Conservation (phyloP, 2,888 invertebrate genomes). For the Acanthoscelides obtectus region DNA sequence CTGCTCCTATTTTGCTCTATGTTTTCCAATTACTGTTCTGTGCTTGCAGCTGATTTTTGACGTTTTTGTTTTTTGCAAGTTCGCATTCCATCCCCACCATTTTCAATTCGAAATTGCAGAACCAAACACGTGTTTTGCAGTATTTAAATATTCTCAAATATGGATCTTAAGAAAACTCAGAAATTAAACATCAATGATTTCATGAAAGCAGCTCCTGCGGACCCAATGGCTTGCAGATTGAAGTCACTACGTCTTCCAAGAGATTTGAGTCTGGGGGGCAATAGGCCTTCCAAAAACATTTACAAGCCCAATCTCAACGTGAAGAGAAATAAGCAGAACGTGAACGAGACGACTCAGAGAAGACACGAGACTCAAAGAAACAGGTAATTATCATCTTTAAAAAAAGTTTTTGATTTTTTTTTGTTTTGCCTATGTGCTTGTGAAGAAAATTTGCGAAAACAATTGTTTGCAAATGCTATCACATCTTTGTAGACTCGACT, state of each 20-base stretch:
- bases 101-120: neutral
- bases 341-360: neutral
- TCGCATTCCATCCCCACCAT: neutral
- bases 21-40: neutral
- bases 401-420: no score
- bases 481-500: no score
- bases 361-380: neutral
- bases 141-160: neutral
- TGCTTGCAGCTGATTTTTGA: neutral
- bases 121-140: neutral
- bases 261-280: constrained; percentile 41
- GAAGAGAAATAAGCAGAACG: constrained; percentile 32
- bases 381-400: neutral
- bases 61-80: neutral
- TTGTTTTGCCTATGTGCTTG: no score
- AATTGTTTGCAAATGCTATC: no score
- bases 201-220: neutral
- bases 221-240: constrained; percentile 25
- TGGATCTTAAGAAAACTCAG: neutral
- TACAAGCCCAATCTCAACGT: constrained; percentile 43
- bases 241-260: constrained; percentile 38
- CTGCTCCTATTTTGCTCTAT: neutral
- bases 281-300: constrained; percentile 38
- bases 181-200: neutral
- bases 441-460: no score